Evolutionary conservation across 2,888 invertebrate species (phyloP), one percentile per base, ranked within the genome.

Genomic region (Timema podura): DNA sequence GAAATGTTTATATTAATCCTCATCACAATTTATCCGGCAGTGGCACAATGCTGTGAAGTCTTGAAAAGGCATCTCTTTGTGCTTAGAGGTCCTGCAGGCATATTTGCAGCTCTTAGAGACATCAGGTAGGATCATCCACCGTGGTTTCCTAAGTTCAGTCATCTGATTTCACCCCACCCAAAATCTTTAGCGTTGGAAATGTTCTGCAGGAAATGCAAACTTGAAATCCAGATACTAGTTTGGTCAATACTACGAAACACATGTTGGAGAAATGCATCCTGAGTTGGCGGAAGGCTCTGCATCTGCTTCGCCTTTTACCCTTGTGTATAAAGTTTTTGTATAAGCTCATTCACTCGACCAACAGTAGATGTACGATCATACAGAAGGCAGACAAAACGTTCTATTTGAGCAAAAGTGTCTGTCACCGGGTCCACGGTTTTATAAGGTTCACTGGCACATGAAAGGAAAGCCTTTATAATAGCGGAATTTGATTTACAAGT

Each of bases 51-150:
- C 54, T 54, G 54, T 11, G 54, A 54, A 54, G 1, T 54, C 54
- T 54, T 54, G 6, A n/a, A 54, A 7, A 54, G 8, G 54, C 54
- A 54, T 7, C 54, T 54, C 54, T 11, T 54, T 16, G 54, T 54
- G 54, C 54, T 7, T 54, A 54, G n/a, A 13, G 13, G 13, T 54
- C 54, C 16, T 54, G 54, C 54, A 54, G 54, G 54, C 54, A 54
- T 7, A 54, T 54, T 54, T 54, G 7, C 54, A 54, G 7, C 54
- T 54, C 54, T 54, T 54, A 16, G 13, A 54, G 54, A 2, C 13
- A 15, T 54, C 54, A 54, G 54, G 13, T 13, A 54, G 7, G 7
- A 2, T 54, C 7, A 13, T 54, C 13, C 7, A 54, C 7, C 54
- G 13, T 54, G 54, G 54, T 54, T 54, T 54, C 54, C 54, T n/a